Evolutionary conservation across 2,797 vertebrate genomes (phyloP), one percentile per base, ranked within the genome.

Genomic region (Todus mexicanus): DNA sequence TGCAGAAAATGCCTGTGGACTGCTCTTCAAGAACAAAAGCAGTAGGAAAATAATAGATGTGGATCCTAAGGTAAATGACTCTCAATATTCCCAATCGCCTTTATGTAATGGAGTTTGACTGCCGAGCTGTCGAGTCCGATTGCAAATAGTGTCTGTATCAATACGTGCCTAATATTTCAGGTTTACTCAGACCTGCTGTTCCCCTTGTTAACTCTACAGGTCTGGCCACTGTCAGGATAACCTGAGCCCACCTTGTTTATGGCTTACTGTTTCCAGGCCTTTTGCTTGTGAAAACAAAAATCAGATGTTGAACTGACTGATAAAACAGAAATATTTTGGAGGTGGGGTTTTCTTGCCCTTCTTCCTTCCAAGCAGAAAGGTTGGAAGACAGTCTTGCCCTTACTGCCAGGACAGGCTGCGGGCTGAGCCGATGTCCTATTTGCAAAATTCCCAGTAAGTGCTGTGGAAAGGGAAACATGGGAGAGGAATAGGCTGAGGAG

Each of bases 1-100:
- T 94, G 96, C 98, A 16, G 98, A 98, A 56, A 97, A 98, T 86
- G 91, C 93, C 57, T 95, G 95, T 31, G 98, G 98, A 69, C 97
- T 99, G 77, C 98, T 98, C 94, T 99, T 99, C 93, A 98, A 97
- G 97, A 98, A 97, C 97, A 98, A 97, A 96, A 97, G 84, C 69
- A 98, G 98, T 92, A 96, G 97, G 79, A 98, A 98, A 97, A 96
- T 98, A 83, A 96, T 99, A 88, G 98, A 98, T 10, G 98, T 99
- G 82, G 98, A 98, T 94, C 98, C 98, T 57, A 96, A 97, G 98
- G 98, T 99, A 98, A 95, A 97, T 33, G 63, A 47, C 8, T 6
- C 7, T 12, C 29, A 31, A 5, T 59, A 68, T 47, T 78, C 66
- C 50, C 31, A 15, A 26, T 48, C 43, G 75, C 17, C 20, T 73